phyloP scores from a whole-genome alignment of 2,113 vertebrate genomes.

The Oryzias javanicus region DNA sequence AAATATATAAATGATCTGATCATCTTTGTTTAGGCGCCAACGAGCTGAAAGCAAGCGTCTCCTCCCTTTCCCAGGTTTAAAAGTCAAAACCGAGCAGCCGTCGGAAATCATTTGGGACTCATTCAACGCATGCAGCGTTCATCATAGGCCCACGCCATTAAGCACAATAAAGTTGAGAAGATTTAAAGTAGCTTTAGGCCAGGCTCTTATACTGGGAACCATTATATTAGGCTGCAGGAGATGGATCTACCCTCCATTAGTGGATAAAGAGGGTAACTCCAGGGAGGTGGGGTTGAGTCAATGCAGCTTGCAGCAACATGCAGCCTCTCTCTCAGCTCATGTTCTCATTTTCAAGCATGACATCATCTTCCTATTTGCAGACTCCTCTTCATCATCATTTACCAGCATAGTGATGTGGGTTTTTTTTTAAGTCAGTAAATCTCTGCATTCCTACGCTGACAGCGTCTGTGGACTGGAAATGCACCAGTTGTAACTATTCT shows the following conservation, averaged over 20 bases:
- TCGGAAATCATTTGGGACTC: conserved; percentile 22
- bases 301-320: neutral
- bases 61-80: conserved; percentile 13
- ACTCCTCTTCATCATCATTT: too few relatives aligned
- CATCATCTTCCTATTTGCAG: conserved; percentile 5
- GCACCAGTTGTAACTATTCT: too few relatives aligned
- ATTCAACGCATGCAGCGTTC: conserved; percentile 7
- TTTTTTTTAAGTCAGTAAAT: too few relatives aligned
- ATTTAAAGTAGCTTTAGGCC: conserved; percentile 24
- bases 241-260: conserved; percentile 9
- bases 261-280: neutral
- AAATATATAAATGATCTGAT: conserved; percentile 28
- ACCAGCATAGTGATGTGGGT: neutral
- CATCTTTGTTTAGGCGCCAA: conserved; percentile 17
- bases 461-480: too few relatives aligned
- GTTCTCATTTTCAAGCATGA: neutral
- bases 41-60: conserved; percentile 11
- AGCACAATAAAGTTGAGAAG: conserved; percentile 19
- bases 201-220: conserved; percentile 28
- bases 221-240: conserved; percentile 7
- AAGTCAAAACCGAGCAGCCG: conserved; percentile 9
- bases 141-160: conserved; percentile 18
- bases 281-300: conserved; percentile 12
- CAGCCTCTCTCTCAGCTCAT: neutral
- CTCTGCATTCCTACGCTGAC: too few relatives aligned